Percentiles rank a stretch among this genome's conserved stretches.
Conservation (phyloP, 2,888 invertebrate species). For the Phengaris arion region DNA sequence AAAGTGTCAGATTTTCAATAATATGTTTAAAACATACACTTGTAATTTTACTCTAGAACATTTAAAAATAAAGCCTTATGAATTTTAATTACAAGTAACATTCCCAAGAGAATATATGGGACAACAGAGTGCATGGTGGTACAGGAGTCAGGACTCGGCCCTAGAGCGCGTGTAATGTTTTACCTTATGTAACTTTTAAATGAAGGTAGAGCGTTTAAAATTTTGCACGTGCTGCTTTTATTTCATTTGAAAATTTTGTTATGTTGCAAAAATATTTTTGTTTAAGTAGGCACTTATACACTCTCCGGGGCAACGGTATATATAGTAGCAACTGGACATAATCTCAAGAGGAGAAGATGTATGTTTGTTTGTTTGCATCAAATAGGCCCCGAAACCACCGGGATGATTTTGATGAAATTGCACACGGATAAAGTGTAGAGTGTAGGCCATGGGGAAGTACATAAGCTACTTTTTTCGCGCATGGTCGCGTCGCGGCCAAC, state of each 20-base stretch:
- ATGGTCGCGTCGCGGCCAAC: too few species aligned
- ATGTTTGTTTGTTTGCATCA: too few species aligned
- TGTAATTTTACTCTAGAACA: background rate
- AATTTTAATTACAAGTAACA: background rate
- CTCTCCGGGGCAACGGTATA: too few species aligned
- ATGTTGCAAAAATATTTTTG: background rate
- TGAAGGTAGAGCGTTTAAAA: background rate
- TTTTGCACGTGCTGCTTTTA: slow-evolving; percentile 4
- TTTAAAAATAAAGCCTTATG: background rate
- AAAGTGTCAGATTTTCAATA: background rate
- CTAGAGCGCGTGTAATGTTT: background rate
- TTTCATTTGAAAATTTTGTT: background rate
- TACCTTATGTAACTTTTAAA: slow-evolving; percentile 8
- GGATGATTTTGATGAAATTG: too few species aligned
- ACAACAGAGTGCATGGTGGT: background rate
- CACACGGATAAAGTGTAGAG: too few species aligned
- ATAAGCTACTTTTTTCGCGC: too few species aligned
- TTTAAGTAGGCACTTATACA: too few species aligned
- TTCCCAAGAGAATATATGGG: slow-evolving; percentile 15
- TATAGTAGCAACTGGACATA: too few species aligned
- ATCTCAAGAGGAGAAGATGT: too few species aligned
- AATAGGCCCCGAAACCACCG: too few species aligned
- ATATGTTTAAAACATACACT: background rate
- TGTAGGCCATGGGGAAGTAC: too few species aligned
- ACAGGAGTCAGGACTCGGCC: background rate